These are phyloP conservation scores for Pseudobourletiella spinata DNA, from an alignment of 1,140 invertebrate genomes.

Conservation along the genomic window DNA sequence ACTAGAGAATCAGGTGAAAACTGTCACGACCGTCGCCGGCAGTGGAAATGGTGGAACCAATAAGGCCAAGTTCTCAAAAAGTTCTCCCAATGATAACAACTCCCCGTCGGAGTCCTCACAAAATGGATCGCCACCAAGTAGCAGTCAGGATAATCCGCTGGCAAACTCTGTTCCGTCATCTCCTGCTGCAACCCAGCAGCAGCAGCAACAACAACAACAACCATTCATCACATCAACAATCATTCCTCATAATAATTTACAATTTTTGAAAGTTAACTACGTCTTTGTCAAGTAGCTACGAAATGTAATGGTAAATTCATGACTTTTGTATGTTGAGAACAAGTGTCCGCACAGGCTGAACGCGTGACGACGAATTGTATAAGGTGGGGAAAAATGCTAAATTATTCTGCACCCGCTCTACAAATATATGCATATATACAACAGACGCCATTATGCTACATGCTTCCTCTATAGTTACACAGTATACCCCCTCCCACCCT, in stretches of 20 bases:
- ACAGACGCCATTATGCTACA: not conserved
- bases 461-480: too few relatives aligned
- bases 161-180: slow-evolving; percentile 2
- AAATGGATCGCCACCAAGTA: slow-evolving; percentile 7
- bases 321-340: not conserved
- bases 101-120: slow-evolving; percentile 44
- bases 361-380: too few relatives aligned
- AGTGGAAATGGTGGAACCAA: not conserved
- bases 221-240: slow-evolving; percentile 12
- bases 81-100: slow-evolving; percentile 13
- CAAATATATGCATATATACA: too few relatives aligned
- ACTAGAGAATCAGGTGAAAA: slow-evolving; percentile 56
- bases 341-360: not conserved
- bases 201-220: slow-evolving; percentile 1
- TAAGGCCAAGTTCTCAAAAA: not conserved
- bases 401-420: too few relatives aligned
- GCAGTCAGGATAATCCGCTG: not conserved
- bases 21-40: slow-evolving; percentile 38
- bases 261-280: slow-evolving; percentile 15
- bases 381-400: too few relatives aligned
- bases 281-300: slow-evolving; percentile 8
- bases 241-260: slow-evolving; percentile 15
- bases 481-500: not conserved
- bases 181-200: not conserved
- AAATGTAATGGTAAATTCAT: not conserved